Conservation (phyloP, 2,113 vertebrate genomes). For the Xiphophorus maculatus region DNA sequence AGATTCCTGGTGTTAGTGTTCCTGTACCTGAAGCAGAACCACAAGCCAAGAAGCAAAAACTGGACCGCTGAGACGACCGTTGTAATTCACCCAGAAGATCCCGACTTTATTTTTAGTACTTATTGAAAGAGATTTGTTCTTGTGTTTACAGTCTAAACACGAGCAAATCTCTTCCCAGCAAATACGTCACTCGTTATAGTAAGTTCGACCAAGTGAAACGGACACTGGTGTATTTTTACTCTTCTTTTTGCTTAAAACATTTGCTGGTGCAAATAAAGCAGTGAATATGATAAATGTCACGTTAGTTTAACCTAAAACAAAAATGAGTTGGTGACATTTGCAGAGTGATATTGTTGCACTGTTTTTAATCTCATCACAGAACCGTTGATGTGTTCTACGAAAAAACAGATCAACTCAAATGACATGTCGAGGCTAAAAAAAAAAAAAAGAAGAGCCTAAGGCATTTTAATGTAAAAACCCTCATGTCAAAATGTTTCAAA, state of each 20-base stretch:
- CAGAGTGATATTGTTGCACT: neutral
- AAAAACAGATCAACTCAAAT: neutral
- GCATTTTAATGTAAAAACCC: constrained; percentile 41
- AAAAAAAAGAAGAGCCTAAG: neutral
- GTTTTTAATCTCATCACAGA: neutral
- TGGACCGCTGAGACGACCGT: constrained; percentile 72
- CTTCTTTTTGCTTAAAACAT: constrained; percentile 12
- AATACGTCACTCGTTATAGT: neutral
- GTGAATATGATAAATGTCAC: neutral
- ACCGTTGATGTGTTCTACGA: neutral
- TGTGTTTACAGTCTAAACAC: neutral
- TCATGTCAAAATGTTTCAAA: neutral
- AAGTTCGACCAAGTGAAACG: neutral
- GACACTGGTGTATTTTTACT: neutral
- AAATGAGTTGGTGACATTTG: neutral
- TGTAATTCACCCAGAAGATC: neutral
- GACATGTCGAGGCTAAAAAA: neutral
- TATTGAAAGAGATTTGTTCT: neutral
- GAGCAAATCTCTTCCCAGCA: neutral
- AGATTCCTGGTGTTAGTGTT: constrained; percentile 85
- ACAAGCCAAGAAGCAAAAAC: constrained; percentile 86
- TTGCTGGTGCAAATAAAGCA: neutral
- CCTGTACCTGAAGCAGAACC: constrained; percentile 76
- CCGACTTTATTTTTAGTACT: neutral
- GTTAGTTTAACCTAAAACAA: neutral